phyloP scores from a whole-genome alignment of 2,113 vertebrate species.

The Rhynchomys soricoides region DNA sequence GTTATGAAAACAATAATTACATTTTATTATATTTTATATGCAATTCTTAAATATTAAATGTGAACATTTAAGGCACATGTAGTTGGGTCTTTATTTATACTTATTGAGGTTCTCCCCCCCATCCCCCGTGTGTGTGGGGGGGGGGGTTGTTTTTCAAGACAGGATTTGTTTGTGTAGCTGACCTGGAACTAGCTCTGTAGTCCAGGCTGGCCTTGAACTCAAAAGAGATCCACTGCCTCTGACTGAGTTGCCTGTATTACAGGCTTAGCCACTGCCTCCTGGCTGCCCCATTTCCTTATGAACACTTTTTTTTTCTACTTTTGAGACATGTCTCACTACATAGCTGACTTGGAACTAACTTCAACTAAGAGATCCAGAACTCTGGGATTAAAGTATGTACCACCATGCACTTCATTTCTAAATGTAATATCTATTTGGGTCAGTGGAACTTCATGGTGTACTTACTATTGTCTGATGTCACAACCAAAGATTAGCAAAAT shows the following conservation, averaged over 20 bases:
- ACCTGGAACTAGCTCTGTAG: neutral
- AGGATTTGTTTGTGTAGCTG: neutral
- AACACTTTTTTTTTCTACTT: neutral
- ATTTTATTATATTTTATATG: constrained; percentile 8
- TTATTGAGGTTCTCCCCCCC: constrained; percentile 49
- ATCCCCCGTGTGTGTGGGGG: too few species aligned
- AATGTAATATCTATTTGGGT: neutral
- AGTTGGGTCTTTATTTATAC: constrained; percentile 46
- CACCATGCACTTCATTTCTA: neutral
- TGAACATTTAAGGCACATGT: constrained; percentile 49
- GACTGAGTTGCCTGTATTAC: neutral
- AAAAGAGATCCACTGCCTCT: neutral
- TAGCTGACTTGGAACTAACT: neutral
- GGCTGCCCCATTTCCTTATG: constrained; percentile 9
- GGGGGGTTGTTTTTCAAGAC: neutral
- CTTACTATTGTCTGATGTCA: neutral
- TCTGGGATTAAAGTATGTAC: neutral
- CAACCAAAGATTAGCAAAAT: neutral
- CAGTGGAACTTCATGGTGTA: neutral
- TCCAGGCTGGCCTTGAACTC: neutral
- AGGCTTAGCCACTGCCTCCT: neutral
- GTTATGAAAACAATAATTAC: constrained; percentile 26
- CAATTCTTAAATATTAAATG: constrained; percentile 52
- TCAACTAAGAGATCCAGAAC: neutral
- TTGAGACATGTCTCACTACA: neutral